Evolutionary conservation across 2,113 vertebrate species (phyloP), one percentile per base, ranked within the genome.

Genomic region (Nibea albiflora): DNA sequence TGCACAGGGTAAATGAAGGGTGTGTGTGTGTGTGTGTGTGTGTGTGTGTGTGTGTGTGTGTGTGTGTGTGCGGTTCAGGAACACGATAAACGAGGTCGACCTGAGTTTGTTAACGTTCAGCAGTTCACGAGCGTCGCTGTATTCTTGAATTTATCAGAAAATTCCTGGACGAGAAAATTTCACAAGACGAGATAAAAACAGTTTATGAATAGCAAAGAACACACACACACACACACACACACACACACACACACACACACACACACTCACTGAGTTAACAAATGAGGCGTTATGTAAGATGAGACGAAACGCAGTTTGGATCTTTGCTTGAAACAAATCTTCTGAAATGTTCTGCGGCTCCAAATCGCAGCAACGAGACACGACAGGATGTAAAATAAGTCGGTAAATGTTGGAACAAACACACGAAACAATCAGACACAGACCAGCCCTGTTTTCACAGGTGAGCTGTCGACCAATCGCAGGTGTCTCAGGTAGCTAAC

Each of bases 1-100:
- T 74, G 56, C 53, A 53, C 53, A 24, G 62, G 31, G 22, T 84
- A 76, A 84, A 86, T 78, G 68, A 52, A 56, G 74, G 73, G n/a
- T n/a, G n/a, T n/a, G n/a, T n/a, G n/a, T n/a, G n/a, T 26, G 74
- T 24, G 50, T 56, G 54, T 62, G 46, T 24, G 50, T 76, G 62
- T 44, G 47, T 50, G 53, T 54, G 52, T 54, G 20, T 22, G 9
- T 22, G 44, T 24, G 49, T 73, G 61, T 49, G 24, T 26, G 53
- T 26, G 53, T 12, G 24, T 24, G 50, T 68, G 62, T 35, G 24
- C 24, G 54, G 63, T 46, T 76, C 75, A 74, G 17, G 54, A 14
- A 22, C 73, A 28, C 54, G 42, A 44, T 28, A 35, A 50, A n/a
- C 31, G 26, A 47, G 69, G 20, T 19, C 61, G 53, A 77, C 60